Percentiles rank a stretch among this genome's conserved stretches.
phyloP scores from a whole-genome alignment of 2,113 vertebrate genomes.

The Pyrgilauda ruficollis region DNA sequence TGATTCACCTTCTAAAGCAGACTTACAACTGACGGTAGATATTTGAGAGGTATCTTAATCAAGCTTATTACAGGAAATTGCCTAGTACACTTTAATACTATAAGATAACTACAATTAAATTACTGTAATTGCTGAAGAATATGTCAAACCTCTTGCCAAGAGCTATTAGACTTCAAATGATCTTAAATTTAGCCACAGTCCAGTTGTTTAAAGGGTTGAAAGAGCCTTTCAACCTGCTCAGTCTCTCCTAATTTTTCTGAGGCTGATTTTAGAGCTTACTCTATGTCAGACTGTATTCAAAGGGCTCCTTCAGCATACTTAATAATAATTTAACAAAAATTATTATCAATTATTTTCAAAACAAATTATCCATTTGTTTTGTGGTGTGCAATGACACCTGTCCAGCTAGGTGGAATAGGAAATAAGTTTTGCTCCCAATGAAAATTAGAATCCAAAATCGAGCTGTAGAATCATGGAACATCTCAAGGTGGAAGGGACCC shows the following conservation, averaged over 20 bases:
- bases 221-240: background rate
- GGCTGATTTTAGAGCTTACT: background rate
- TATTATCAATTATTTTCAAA: background rate
- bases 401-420: background rate
- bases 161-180: conserved; percentile 26
- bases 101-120: conserved; percentile 62
- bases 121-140: conserved; percentile 49
- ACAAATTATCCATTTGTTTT: background rate
- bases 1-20: background rate
- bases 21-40: background rate
- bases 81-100: conserved; percentile 29
- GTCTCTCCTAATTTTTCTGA: background rate
- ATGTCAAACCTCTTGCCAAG: conserved; percentile 51
- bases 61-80: conserved; percentile 56
- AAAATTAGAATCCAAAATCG: background rate
- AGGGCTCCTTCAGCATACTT: background rate
- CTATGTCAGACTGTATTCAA: background rate
- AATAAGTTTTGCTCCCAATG: background rate
- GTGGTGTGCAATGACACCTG: background rate
- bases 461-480: background rate
- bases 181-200: conserved; percentile 35
- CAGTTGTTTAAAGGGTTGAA: background rate
- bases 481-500: background rate
- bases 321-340: background rate
- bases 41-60: conserved; percentile 47